A percentile compares a stretch with the other conserved stretches of the same genome.
Conservation (phyloP, 2,113 vertebrate genomes). For the Galeopterus variegatus region DNA sequence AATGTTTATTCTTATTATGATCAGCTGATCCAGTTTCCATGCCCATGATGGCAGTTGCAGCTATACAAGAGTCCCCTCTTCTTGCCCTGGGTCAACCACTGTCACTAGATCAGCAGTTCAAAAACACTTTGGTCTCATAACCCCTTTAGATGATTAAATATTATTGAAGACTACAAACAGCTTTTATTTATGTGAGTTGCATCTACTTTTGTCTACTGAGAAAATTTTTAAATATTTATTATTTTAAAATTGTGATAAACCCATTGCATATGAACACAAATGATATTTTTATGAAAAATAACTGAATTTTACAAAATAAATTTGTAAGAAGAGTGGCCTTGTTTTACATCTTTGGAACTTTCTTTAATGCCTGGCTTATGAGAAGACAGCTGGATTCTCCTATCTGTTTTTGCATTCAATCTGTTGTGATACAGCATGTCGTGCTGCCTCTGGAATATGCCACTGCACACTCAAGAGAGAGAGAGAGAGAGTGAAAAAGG, state of each 20-base stretch:
- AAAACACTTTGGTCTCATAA: not conserved
- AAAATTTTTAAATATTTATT: not conserved
- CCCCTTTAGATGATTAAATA: not conserved
- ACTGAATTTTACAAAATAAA: not conserved
- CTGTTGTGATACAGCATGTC: not conserved
- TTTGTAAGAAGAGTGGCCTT: not conserved
- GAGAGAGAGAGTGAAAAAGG: not conserved
- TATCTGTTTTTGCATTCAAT: not conserved
- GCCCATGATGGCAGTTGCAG: not conserved
- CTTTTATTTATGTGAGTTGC: not conserved
- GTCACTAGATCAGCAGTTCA: not conserved
- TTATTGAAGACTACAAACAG: not conserved
- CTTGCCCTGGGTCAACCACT: not conserved
- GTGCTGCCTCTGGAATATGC: not conserved
- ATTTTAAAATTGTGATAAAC: not conserved
- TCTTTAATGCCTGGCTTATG: not conserved
- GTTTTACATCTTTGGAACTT: not conserved
- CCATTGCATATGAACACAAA: not conserved
- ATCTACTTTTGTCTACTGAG: not conserved
- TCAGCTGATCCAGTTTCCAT: not conserved
- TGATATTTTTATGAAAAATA: constrained; percentile 39
- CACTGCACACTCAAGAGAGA: not conserved
- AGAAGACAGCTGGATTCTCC: not conserved
- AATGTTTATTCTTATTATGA: not conserved
- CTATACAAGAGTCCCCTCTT: accelerated